These are phyloP conservation scores for Tridacna crocea DNA, from an alignment of 2,888 invertebrate genomes.

Conservation along the genomic window DNA sequence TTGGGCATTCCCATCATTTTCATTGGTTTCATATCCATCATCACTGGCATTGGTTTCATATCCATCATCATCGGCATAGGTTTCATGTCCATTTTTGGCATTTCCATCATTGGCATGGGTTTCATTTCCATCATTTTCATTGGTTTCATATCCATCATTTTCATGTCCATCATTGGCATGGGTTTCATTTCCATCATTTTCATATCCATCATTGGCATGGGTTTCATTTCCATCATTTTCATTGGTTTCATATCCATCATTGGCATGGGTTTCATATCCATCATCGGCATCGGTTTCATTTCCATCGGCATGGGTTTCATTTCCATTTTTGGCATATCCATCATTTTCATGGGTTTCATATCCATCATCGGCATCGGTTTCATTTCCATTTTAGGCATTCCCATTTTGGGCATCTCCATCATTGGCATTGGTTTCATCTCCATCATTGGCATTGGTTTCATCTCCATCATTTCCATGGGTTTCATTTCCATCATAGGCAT, in stretches of 20 bases:
- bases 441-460: neutral
- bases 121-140: conserved; percentile 18
- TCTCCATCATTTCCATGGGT: conserved; percentile 9
- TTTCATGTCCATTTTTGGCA: conserved; percentile 11
- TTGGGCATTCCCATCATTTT: conserved; percentile 8
- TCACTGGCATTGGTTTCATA: conserved; percentile 6
- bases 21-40: conserved; percentile 1
- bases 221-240: conserved; percentile 2
- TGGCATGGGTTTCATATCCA: conserved; percentile 19
- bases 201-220: conserved; percentile 22
- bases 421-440: conserved; percentile 21
- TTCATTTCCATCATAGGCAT: conserved; percentile 24
- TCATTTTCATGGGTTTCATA: conserved; percentile 7
- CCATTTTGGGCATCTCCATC: conserved; percentile 14
- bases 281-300: conserved; percentile 22
- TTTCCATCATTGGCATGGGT: conserved; percentile 7
- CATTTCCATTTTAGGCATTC: conserved; percentile 10
- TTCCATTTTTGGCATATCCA: conserved; percentile 14
- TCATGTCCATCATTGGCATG: conserved; percentile 12
- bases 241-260: conserved; percentile 14
- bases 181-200: conserved; percentile 20
- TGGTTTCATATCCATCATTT: conserved; percentile 16
- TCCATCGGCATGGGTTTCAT: conserved; percentile 15
- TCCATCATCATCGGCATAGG: neutral
- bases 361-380: neutral